phyloP scores from a whole-genome alignment of 2,888 invertebrate species.

The Pseudeuparius sepicola region DNA sequence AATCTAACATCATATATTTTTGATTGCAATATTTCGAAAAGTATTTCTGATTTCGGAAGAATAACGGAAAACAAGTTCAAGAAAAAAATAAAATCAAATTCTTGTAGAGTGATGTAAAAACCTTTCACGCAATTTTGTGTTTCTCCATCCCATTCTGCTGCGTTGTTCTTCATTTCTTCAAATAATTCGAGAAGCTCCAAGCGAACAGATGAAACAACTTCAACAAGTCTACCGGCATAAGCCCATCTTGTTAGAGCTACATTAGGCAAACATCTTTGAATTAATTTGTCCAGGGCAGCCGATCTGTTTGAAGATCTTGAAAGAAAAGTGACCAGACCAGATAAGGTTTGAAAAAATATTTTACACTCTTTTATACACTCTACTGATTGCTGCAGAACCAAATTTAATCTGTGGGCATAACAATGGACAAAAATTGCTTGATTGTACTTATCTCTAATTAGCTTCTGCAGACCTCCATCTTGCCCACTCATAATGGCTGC shows the following conservation, averaged over 20 bases:
- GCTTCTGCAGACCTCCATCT: constrained; percentile 3
- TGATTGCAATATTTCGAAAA: constrained; percentile 13
- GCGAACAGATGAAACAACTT: constrained; percentile 17
- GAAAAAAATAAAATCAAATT: constrained; percentile 20
- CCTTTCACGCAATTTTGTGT: constrained; percentile 15
- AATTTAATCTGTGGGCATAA: constrained; percentile 13
- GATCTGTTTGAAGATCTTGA: constrained; percentile 23
- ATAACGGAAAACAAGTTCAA: constrained; percentile 16
- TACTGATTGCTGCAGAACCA: constrained; percentile 14
- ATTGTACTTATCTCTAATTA: constrained; percentile 20
- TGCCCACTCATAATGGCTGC: constrained; percentile 12
- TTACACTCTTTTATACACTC: constrained; percentile 23
- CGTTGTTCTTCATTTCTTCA: constrained; percentile 16
- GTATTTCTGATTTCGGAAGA: constrained; percentile 14
- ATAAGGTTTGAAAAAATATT: constrained; percentile 26
- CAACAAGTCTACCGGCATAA: constrained; percentile 17
- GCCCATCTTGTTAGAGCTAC: constrained; percentile 22
- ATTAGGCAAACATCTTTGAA: constrained; percentile 19
- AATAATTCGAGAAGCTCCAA: constrained; percentile 14
- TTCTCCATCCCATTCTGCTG: constrained; percentile 16
- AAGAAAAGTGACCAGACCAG: constrained; percentile 26
- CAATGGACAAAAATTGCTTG: constrained; percentile 19
- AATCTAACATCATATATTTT: constrained; percentile 13
- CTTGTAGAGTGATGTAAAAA: constrained; percentile 13
- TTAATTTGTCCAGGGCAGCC: constrained; percentile 15